Conservation (phyloP, 2,797 vertebrate genomes). For the Okamejei kenojei region DNA sequence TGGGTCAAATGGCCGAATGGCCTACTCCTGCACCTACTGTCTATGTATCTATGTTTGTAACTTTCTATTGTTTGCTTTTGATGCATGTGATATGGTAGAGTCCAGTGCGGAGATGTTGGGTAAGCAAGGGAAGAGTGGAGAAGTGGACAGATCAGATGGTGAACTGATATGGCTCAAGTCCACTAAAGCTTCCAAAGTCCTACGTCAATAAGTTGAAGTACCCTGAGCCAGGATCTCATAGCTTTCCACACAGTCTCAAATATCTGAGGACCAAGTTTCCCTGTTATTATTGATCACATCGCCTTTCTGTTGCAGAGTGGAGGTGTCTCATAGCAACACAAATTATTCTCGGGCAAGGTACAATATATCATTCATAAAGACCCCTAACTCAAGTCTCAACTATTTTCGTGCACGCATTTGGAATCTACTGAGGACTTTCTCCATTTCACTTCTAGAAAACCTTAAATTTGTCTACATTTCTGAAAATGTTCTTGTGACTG, state of each 20-base stretch:
- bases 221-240: not conserved
- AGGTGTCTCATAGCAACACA: not conserved
- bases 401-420: not conserved
- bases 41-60: too few species aligned
- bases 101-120: not conserved
- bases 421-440: not conserved
- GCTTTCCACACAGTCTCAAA: not conserved
- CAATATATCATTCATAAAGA: not conserved
- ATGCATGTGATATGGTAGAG: too few species aligned
- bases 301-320: not conserved
- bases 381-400: not conserved
- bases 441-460: not conserved
- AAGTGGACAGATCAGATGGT: not conserved
- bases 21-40: too few species aligned
- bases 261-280: not conserved
- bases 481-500: not conserved
- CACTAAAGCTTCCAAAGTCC: not conserved
- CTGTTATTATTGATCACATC: not conserved
- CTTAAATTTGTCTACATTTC: not conserved
- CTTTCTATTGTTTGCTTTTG: too few species aligned
- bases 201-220: not conserved
- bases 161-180: not conserved
- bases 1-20: too few species aligned
- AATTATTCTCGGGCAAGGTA: not conserved
- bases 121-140: not conserved